Evolutionary conservation across 2,113 vertebrate genomes (phyloP).

Genomic region (rat (Rattus norvegicus)): GRCr8 NC_086021.1:107622001-107622500

Average conservation of each 20-base stretch:
- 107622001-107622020: background rate
- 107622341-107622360: slow-evolving; percentile 25
- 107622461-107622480: background rate
- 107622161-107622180: background rate
- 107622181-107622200: background rate
- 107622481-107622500: background rate
- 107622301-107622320: background rate
- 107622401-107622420: background rate
- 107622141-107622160: background rate
- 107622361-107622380: background rate
- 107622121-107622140: background rate
- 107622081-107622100: background rate
- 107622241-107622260: slow-evolving; percentile 11
- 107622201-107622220: background rate
- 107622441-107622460: no score
- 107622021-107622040: background rate
- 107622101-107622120: background rate
- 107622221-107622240: background rate
- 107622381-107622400: background rate
- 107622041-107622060: background rate
- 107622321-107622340: background rate
- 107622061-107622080: background rate
- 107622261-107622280: background rate
- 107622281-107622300: background rate
- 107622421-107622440: background rate